Evolutionary conservation across 2,888 invertebrate genomes (phyloP).

Genomic region (Eilema griseolum): DNA sequence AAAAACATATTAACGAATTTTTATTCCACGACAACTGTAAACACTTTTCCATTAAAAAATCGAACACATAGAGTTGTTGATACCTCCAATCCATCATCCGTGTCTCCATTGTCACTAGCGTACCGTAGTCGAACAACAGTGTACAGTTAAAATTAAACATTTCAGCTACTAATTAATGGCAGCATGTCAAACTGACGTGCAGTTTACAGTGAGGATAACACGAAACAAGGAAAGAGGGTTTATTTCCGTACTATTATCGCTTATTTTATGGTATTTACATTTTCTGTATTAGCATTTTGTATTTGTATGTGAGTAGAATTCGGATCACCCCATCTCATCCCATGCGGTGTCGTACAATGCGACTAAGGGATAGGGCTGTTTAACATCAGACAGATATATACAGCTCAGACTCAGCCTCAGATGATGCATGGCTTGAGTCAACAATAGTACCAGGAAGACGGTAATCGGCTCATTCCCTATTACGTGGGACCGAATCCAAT

Average conservation of each 20-base stretch:
- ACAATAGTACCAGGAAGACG: too few species aligned
- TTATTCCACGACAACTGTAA: neutral
- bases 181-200: slow-evolving; percentile 20
- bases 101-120: slow-evolving; percentile 19
- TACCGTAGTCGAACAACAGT: slow-evolving; percentile 7
- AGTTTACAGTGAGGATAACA: slow-evolving; percentile 53
- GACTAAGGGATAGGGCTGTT: too few species aligned
- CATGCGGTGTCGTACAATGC: too few species aligned
- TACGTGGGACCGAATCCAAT: too few species aligned
- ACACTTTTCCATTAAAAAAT: neutral
- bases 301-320: too few species aligned
- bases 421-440: too few species aligned
- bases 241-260: slow-evolving; percentile 42
- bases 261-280: slow-evolving; percentile 2
- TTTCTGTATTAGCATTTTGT: neutral
- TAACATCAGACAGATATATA: too few species aligned
- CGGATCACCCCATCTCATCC: too few species aligned
- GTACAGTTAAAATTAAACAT: slow-evolving; percentile 46
- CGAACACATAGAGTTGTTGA: slow-evolving; percentile 12
- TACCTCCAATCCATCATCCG: slow-evolving; percentile 21
- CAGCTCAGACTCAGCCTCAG: too few species aligned
- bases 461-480: too few species aligned
- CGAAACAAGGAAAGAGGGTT: slow-evolving; percentile 59
- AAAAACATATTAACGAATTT: neutral
- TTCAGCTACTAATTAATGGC: slow-evolving; percentile 47